Percentiles rank a stretch among this genome's conserved stretches.
phyloP scores from a whole-genome alignment of 2,888 invertebrate genomes.

The Lasioglossum vierecki region DNA sequence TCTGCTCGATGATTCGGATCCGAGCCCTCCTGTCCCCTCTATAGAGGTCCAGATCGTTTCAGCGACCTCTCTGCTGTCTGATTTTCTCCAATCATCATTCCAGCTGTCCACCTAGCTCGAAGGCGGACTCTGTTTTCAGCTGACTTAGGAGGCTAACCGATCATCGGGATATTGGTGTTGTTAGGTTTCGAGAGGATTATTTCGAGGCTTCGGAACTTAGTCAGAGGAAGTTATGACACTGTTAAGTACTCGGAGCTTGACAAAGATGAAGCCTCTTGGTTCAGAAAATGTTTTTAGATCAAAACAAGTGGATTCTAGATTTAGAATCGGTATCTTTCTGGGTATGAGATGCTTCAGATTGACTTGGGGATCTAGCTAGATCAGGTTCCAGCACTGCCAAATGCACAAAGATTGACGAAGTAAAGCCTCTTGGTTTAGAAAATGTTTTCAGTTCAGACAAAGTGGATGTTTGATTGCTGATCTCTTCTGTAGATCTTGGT shows the following conservation, averaged over 20 bases:
- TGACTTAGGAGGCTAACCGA: background rate
- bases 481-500: background rate
- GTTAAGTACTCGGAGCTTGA: background rate
- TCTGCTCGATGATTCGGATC: conserved; percentile 59
- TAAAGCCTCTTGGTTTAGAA: too few species aligned
- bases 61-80: background rate
- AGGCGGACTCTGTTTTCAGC: background rate
- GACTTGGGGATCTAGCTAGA: too few species aligned
- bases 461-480: too few species aligned
- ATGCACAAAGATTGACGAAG: too few species aligned
- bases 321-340: too few species aligned
- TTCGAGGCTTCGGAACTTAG: background rate
- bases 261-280: background rate
- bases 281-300: background rate
- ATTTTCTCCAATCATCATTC: background rate
- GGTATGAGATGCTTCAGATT: too few species aligned
- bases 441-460: too few species aligned
- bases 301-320: background rate
- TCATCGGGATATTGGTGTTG: background rate
- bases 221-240: background rate
- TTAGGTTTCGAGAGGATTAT: background rate
- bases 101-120: background rate
- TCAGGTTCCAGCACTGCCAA: too few species aligned
- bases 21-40: background rate
- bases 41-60: background rate